Percentiles rank a stretch among this genome's conserved stretches.
Evolutionary conservation across 2,797 vertebrate genomes (phyloP).

Genomic region (Pseudochirops cupreus): DNA sequence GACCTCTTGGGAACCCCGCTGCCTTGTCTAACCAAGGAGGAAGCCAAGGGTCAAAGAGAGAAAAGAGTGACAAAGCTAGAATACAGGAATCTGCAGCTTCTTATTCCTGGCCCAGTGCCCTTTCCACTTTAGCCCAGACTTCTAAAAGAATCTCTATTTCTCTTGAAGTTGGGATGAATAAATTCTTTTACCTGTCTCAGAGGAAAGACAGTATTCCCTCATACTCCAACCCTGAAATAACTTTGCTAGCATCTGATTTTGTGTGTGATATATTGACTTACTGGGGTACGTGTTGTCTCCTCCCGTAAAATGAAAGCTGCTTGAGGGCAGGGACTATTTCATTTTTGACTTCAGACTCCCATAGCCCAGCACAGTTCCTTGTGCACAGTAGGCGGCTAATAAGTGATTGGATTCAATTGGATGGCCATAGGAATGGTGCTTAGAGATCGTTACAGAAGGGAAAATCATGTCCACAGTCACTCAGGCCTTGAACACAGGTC

Average conservation of each 20-base stretch:
- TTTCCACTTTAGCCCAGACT: not conserved
- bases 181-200: not conserved
- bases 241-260: not conserved
- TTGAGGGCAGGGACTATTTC: not conserved
- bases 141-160: slow-evolving; percentile 19
- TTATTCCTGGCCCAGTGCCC: too few species aligned
- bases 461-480: not conserved
- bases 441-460: not conserved
- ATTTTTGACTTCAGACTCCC: not conserved
- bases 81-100: not conserved
- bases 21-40: slow-evolving; percentile 44
- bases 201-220: not conserved
- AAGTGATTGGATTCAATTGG: not conserved
- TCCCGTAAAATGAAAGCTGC: not conserved
- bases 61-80: not conserved
- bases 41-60: not conserved
- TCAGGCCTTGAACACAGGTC: not conserved
- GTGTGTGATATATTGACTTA: not conserved
- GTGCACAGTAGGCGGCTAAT: not conserved
- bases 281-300: not conserved
- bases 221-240: not conserved
- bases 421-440: not conserved
- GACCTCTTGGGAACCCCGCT: not conserved
- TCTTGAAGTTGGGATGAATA: not conserved
- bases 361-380: not conserved